These are phyloP conservation scores for Apostichopus japonicus DNA, from an alignment of 35 echinoderm and acorn worm genomes.

Conservation along the genomic window DNA sequence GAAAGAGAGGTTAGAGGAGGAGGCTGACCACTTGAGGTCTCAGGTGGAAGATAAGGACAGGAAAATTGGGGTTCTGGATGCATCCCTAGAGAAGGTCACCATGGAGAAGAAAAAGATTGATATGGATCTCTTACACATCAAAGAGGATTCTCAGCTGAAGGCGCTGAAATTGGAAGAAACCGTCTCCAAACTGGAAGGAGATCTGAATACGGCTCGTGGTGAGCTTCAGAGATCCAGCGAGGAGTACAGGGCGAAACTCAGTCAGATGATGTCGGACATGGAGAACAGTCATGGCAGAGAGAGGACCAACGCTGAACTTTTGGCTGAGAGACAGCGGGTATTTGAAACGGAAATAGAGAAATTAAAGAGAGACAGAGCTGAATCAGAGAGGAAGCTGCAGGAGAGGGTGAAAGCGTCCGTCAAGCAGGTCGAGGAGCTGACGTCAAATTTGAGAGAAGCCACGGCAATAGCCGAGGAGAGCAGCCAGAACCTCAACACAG, in stretches of 20 bases:
- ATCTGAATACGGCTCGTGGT: not conserved
- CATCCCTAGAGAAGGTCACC: constrained; percentile 1
- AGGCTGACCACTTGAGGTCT: not conserved
- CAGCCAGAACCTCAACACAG: not conserved
- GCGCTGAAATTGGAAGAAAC: constrained; percentile 5
- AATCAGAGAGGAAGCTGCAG: constrained; percentile 19
- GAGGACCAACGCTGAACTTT: not conserved
- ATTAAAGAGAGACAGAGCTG: not conserved
- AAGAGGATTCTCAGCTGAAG: constrained; percentile 24
- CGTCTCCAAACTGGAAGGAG: constrained; percentile 2
- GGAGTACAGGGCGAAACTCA: not conserved
- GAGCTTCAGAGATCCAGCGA: not conserved
- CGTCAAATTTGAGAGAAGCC: constrained; percentile 28
- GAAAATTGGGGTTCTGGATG: constrained; percentile 1
- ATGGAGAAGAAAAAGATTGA: constrained; percentile 29
- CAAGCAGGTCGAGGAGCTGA: constrained; percentile 11
- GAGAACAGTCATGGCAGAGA: constrained; percentile 10
- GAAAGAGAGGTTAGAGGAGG: constrained; percentile 4
- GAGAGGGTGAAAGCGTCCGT: constrained; percentile 19
- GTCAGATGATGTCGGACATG: constrained; percentile 5
- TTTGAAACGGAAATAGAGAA: constrained; percentile 23
- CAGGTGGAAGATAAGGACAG: not conserved
- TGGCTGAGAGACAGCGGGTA: not conserved
- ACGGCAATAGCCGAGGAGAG: constrained; percentile 19
- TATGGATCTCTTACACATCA: constrained; percentile 19